phyloP scores from a whole-genome alignment of 1,140 invertebrate species.

The Onthophagus taurus region DNA sequence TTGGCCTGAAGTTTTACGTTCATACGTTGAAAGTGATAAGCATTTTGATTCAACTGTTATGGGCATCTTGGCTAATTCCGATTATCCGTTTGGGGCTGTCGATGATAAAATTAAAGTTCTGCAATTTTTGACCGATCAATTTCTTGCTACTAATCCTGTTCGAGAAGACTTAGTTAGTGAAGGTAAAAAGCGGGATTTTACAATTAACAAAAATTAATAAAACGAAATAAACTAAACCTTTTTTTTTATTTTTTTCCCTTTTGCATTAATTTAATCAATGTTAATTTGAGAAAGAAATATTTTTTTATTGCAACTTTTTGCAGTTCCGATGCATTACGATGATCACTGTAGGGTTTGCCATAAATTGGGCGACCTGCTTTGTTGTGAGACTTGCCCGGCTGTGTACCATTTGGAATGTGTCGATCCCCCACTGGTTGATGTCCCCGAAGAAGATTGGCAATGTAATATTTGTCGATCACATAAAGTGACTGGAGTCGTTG shows the following conservation, averaged over 20 bases:
- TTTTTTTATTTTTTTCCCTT: too few species aligned
- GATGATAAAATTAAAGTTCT: conserved; percentile 79
- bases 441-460: conserved; percentile 94
- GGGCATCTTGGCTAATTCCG: conserved; percentile 58
- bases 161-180: conserved; percentile 89
- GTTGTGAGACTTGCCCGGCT: conserved; percentile 94
- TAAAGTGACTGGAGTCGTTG: conserved; percentile 82
- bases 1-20: conserved; percentile 84
- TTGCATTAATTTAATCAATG: too few species aligned
- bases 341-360: conserved; percentile 94
- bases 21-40: conserved; percentile 83
- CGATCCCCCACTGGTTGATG: conserved; percentile 84
- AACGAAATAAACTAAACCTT: too few species aligned
- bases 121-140: conserved; percentile 87
- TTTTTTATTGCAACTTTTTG: conserved; percentile 37
- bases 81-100: conserved; percentile 83
- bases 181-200: too few species aligned
- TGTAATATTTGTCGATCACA: conserved; percentile 88
- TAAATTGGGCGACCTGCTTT: conserved; percentile 86
- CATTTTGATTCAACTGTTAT: conserved; percentile 64
- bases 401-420: conserved; percentile 95
- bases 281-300: too few species aligned
- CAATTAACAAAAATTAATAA: too few species aligned
- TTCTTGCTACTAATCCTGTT: conserved; percentile 86
- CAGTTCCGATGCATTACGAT: conserved; percentile 85